Conservation (phyloP, 2,113 vertebrate species). For the Phaethon lepturus region DNA sequence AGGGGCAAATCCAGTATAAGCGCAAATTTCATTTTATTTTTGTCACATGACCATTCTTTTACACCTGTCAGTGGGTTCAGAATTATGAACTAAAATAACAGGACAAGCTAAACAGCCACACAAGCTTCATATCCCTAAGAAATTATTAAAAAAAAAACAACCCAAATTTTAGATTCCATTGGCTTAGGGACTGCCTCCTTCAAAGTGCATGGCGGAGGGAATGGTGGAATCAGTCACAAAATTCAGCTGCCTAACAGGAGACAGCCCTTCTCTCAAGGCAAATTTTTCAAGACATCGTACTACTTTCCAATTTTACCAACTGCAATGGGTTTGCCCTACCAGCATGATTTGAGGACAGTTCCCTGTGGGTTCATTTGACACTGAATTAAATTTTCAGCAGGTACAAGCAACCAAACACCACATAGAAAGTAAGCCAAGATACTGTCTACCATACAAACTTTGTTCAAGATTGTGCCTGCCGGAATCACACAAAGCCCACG, state of each 20-base stretch:
- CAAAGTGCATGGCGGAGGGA: accelerated
- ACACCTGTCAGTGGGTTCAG: too few species aligned
- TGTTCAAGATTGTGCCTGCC: background rate
- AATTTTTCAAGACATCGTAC: accelerated
- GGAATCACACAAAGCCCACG: background rate
- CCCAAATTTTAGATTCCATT: background rate
- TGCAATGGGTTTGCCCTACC: background rate
- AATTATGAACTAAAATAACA: background rate
- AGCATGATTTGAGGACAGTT: background rate
- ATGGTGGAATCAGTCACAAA: background rate
- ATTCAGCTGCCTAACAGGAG: background rate
- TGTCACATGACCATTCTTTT: background rate
- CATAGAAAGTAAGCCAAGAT: background rate
- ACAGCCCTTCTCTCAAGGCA: background rate
- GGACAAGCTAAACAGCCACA: background rate
- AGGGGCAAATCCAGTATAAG: background rate
- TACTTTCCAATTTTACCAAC: background rate
- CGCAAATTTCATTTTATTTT: background rate
- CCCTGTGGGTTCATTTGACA: background rate
- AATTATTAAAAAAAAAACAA: background rate
- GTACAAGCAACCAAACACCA: background rate
- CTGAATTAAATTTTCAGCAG: background rate
- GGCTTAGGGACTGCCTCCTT: background rate
- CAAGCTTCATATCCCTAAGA: background rate
- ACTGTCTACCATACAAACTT: background rate